These are phyloP conservation scores for Drosophila suboccidentalis DNA, from an alignment of 2,888 invertebrate species.

Conservation along the genomic window DNA sequence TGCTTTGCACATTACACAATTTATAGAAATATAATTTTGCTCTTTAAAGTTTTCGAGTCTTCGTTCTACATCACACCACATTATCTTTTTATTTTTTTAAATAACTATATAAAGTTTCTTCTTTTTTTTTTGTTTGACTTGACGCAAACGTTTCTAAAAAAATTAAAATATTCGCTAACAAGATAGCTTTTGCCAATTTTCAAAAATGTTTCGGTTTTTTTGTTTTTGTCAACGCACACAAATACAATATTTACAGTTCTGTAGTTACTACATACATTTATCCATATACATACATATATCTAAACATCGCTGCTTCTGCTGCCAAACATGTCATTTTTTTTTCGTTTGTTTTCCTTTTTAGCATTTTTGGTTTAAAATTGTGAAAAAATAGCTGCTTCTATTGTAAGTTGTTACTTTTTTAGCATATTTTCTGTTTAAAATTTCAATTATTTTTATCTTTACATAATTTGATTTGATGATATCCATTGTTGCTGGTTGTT, in stretches of 20 bases:
- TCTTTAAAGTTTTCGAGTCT: constrained; percentile 59
- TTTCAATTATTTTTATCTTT: constrained; percentile 63
- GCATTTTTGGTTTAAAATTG: constrained; percentile 64
- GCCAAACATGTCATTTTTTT: constrained; percentile 31
- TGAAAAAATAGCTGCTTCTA: constrained; percentile 80
- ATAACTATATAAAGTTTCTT: constrained; percentile 20
- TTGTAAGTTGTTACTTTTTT: constrained; percentile 62
- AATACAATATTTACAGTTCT: constrained; percentile 69
- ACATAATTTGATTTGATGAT: constrained; percentile 76
- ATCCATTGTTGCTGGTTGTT: constrained; percentile 41
- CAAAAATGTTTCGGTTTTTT: constrained; percentile 40
- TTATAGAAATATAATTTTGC: constrained; percentile 75
- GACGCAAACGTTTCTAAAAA: constrained; percentile 53
- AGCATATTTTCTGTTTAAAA: constrained; percentile 58
- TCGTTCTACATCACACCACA: constrained; percentile 63
- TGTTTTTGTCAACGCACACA: constrained; percentile 50
- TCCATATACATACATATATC: constrained; percentile 34
- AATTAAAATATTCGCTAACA: constrained; percentile 67
- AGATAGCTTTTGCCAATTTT: constrained; percentile 52
- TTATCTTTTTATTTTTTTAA: constrained; percentile 19
- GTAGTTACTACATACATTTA: constrained; percentile 54
- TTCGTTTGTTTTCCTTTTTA: constrained; percentile 3
- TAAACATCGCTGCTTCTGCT: constrained; percentile 40
- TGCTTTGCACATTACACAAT: constrained; percentile 50
- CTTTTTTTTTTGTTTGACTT: constrained; percentile 36